These are phyloP conservation scores for Hypanus sabinus DNA, from an alignment of 2,113 vertebrate species.

Conservation along the genomic window DNA sequence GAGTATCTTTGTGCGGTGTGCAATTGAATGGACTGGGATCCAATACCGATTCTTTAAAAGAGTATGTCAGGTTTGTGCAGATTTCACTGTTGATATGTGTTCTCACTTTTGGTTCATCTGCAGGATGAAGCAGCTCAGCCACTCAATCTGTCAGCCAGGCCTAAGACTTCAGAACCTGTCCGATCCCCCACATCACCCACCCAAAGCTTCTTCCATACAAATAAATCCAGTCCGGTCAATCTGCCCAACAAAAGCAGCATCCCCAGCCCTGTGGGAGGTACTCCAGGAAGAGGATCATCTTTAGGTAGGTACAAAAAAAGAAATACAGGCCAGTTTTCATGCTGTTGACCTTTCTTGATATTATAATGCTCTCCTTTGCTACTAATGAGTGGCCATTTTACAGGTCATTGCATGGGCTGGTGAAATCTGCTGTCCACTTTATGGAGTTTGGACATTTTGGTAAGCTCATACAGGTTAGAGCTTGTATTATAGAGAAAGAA, in stretches of 20 bases:
- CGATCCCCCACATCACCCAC: constrained; percentile 91
- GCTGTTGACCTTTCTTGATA: background rate
- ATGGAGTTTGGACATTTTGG: background rate
- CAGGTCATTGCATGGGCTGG: background rate
- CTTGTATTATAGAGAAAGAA: background rate
- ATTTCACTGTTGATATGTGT: background rate
- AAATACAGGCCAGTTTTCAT: background rate
- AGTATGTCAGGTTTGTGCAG: background rate
- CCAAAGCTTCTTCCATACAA: constrained; percentile 80
- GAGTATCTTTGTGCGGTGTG: background rate
- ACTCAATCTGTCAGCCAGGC: constrained; percentile 90
- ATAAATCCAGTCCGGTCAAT: constrained; percentile 83
- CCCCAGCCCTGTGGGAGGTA: constrained; percentile 75
- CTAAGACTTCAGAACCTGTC: constrained; percentile 84
- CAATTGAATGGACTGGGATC: background rate
- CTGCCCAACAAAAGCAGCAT: constrained; percentile 77
- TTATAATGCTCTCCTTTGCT: background rate
- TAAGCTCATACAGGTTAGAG: background rate
- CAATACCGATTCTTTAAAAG: background rate
- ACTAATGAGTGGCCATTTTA: background rate
- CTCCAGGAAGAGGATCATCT: constrained; percentile 81
- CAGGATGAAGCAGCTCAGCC: constrained; percentile 97
- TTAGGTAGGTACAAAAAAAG: constrained; percentile 68
- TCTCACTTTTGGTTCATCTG: constrained; percentile 49
- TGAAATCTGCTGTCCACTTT: background rate